Evolutionary conservation across 2,888 invertebrate species (phyloP).

Genomic region (Sinotaia quadrata): DNA sequence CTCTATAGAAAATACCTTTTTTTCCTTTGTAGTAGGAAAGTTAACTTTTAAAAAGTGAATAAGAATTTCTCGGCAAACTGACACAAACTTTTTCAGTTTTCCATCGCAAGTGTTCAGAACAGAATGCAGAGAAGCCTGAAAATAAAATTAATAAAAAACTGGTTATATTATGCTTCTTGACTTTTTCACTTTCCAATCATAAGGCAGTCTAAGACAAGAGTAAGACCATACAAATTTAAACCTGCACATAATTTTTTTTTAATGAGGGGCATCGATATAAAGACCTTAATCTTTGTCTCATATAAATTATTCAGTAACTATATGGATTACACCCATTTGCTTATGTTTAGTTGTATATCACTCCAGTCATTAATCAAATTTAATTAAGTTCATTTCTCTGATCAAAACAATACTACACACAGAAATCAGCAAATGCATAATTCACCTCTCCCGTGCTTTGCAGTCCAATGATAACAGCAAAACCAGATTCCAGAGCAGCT

Average conservation of each 20-base stretch:
- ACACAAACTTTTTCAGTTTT: conserved; percentile 60
- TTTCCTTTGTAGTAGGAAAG: conserved; percentile 62
- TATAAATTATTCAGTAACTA: background rate
- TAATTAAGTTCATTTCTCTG: too few species aligned
- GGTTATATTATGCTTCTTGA: too few species aligned
- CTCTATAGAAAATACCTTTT: too few species aligned
- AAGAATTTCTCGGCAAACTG: conserved; percentile 67
- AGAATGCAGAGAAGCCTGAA: conserved; percentile 63
- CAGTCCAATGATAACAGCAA: conserved; percentile 70
- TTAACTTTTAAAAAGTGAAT: conserved; percentile 58
- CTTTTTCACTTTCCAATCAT: too few species aligned
- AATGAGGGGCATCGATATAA: too few species aligned
- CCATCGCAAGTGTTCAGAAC: conserved; percentile 52
- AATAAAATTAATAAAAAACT: too few species aligned
- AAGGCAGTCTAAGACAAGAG: too few species aligned
- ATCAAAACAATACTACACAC: background rate
- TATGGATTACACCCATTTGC: background rate
- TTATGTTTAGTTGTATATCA: too few species aligned
- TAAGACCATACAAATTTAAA: too few species aligned
- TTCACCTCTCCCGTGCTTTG: conserved; percentile 71
- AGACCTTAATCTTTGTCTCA: too few species aligned
- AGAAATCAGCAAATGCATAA: background rate
- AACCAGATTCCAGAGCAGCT: conserved; percentile 55
- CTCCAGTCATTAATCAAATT: too few species aligned
- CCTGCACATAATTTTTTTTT: too few species aligned